These are phyloP conservation scores for Trididemnum clinides DNA, from an alignment of 23 tunicate genomes.

Conservation along the genomic window DNA sequence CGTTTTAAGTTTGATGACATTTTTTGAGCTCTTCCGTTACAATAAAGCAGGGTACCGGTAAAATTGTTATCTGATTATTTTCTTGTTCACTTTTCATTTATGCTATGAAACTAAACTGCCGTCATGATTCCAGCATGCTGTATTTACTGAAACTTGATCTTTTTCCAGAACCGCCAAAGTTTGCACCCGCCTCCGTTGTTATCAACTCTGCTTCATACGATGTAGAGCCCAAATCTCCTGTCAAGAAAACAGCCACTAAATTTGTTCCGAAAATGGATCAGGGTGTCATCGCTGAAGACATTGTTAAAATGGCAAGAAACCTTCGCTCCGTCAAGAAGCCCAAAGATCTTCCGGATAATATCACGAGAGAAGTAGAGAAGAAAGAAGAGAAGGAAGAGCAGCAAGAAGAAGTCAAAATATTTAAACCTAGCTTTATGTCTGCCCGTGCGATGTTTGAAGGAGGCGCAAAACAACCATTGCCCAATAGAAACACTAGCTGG, in stretches of 20 bases:
- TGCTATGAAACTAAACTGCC: too few relatives aligned
- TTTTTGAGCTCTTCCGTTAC: too few relatives aligned
- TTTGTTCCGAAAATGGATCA: conserved; percentile 20
- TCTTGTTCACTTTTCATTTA: too few relatives aligned
- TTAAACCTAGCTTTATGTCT: conserved; percentile 10
- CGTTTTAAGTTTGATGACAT: too few relatives aligned
- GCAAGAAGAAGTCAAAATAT: background rate
- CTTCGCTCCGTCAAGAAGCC: background rate
- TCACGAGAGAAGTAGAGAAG: background rate
- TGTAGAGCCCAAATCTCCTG: background rate
- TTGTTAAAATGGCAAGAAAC: background rate
- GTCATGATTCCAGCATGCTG: too few relatives aligned
- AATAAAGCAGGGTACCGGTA: too few relatives aligned
- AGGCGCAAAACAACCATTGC: background rate
- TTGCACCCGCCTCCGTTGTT: background rate
- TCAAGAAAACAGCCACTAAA: conserved; percentile 1
- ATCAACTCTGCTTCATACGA: background rate
- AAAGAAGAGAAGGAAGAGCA: background rate
- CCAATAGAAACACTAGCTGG: conserved; percentile 11
- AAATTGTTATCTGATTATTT: too few relatives aligned
- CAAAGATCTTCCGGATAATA: too few relatives aligned
- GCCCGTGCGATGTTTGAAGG: conserved; percentile 49
- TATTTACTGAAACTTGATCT: too few relatives aligned
- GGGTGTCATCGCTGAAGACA: background rate
- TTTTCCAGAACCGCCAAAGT: too few relatives aligned